Base-by-base conservation (phyloP, 2,797 vertebrate genomes). In the Luscinia megarhynchos region DNA sequence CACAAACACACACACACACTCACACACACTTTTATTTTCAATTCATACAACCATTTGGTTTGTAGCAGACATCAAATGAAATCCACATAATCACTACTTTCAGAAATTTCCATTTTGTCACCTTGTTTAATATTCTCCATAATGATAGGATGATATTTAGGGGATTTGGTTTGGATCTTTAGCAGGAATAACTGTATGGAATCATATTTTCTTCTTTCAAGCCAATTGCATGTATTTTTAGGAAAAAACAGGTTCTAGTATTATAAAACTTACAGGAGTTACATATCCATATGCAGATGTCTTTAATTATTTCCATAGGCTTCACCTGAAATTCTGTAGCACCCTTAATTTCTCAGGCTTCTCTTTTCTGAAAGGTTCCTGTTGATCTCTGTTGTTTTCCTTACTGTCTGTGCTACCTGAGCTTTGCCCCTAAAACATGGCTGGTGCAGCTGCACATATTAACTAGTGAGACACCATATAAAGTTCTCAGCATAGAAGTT, bases 171-270 rank as follows among this genome's bases (percentile, higher is more conserved):
- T 43, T 79, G 32, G 1, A 1, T 12, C 76, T 93, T 69, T 75
- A 76, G 17, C 17, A 64, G 27, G 3, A 61, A 16, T 88, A 62
- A 67, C 18, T 40, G 10, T 54, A 51, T 32, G 50, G 27, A 86
- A 84, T 89, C 89, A 19, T 43, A 43, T 43, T 18, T 43, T 92
- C 46, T 81, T 84, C 27, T 72, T 93, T 85, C 46, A 95, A 83
- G 27, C 29, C 72, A 85, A 58, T 70, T 26, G 5, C 9, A 51
- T 36, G 19, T 36, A 62, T 45, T 91, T 94, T 90, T 55, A 40
- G 20, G 29, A 26, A 40, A 88, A 69, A 48, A 1, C 8, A 54
- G 78, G 24, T 74, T 84, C 24, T 43, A 27, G 43, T 66, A 12
- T 41, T 46, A 81, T 21, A 72, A 79, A 89, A 73, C 7, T 79